Evolutionary conservation across 2,888 invertebrate species (phyloP).

Genomic region (Ctenicera cuprea): DNA sequence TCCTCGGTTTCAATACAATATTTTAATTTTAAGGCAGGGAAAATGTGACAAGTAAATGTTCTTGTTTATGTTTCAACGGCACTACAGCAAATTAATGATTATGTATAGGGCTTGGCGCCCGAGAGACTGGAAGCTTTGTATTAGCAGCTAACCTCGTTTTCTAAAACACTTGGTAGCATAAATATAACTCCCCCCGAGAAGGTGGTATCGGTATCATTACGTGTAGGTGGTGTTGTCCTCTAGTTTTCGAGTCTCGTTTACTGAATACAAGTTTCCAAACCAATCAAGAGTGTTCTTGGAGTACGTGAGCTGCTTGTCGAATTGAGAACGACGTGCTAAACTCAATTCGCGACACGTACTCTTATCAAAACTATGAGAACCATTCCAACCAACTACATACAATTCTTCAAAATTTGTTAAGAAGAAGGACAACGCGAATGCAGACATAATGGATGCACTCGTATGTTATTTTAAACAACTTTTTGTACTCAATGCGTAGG

Average conservation of each 20-base stretch:
- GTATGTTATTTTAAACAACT: too few species aligned
- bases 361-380: conserved; percentile 33
- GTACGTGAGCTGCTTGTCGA: conserved; percentile 54
- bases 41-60: too few species aligned
- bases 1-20: too few species aligned
- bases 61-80: too few species aligned
- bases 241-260: conserved; percentile 55
- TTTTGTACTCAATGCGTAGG: too few species aligned
- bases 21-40: too few species aligned
- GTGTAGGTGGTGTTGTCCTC: conserved; percentile 44
- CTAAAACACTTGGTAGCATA: neutral
- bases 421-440: neutral
- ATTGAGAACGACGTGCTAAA: conserved; percentile 25
- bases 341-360: conserved; percentile 47
- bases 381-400: conserved; percentile 20
- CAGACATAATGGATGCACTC: too few species aligned
- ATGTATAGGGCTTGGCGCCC: too few species aligned
- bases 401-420: conserved; percentile 25
- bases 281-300: conserved; percentile 57
- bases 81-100: too few species aligned
- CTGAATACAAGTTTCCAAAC: conserved; percentile 56
- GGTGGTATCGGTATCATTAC: conserved; percentile 33
- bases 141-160: too few species aligned
- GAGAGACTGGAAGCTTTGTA: too few species aligned
- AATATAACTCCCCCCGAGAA: neutral